Evolutionary conservation across 2,888 invertebrate species (phyloP).

Genomic region (Gastracanthus pulcherrimus): DNA sequence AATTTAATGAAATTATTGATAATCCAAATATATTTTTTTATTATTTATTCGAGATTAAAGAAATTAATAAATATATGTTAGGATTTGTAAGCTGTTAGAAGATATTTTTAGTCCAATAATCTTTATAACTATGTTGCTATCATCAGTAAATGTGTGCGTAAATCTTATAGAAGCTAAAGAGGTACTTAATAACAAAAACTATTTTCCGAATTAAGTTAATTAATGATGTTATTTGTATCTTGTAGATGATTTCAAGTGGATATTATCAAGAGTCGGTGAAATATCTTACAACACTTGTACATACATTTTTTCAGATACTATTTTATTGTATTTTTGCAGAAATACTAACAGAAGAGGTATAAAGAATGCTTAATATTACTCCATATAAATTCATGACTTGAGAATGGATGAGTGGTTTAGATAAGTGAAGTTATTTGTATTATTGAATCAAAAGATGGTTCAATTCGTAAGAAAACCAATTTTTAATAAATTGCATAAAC

Average conservation of each 20-base stretch:
- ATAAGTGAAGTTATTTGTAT: too few species aligned
- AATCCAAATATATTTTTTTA: not conserved
- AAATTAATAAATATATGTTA: not conserved
- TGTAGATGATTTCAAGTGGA: not conserved
- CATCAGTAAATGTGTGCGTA: slow-evolving; percentile 8
- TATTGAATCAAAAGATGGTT: too few species aligned
- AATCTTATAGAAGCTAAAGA: not conserved
- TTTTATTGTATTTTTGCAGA: slow-evolving; percentile 21
- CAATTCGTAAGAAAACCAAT: too few species aligned
- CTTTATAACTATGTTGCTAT: not conserved
- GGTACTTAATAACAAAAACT: not conserved
- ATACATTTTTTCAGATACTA: not conserved
- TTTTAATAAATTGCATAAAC: too few species aligned
- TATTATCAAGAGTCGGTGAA: not conserved
- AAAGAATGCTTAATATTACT: too few species aligned
- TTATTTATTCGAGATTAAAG: too few species aligned
- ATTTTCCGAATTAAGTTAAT: not conserved
- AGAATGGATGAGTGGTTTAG: too few species aligned
- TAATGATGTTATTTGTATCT: not conserved
- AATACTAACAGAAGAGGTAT: not conserved
- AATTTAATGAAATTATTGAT: not conserved
- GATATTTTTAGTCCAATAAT: slow-evolving; percentile 24
- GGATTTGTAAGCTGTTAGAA: slow-evolving; percentile 19
- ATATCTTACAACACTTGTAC: not conserved
- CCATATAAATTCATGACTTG: too few species aligned